Evolutionary conservation across 2,888 invertebrate genomes (phyloP).

Genomic region (Leptinotarsa juncta): DNA sequence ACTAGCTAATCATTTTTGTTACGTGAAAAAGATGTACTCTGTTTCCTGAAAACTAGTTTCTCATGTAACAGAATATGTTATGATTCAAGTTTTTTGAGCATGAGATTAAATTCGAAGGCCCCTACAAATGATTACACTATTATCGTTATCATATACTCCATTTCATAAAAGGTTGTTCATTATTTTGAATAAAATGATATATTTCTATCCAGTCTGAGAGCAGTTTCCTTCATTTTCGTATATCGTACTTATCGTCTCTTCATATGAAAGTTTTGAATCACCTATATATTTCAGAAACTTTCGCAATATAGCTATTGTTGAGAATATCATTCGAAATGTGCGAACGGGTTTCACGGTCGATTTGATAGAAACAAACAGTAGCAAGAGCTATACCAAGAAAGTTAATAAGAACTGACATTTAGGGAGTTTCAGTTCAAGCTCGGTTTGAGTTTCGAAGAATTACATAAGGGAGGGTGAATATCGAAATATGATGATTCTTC

Average conservation of each 20-base stretch:
- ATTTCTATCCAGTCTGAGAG: too few relatives aligned
- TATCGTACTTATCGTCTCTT: not conserved
- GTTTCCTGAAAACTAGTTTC: too few relatives aligned
- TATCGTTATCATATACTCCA: too few relatives aligned
- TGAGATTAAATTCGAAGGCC: too few relatives aligned
- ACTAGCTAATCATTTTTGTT: too few relatives aligned
- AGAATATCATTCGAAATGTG: conserved; percentile 8
- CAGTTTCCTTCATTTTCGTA: too few relatives aligned
- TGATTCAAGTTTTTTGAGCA: too few relatives aligned
- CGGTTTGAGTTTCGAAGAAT: not conserved
- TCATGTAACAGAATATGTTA: too few relatives aligned
- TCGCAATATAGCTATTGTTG: conserved; percentile 2
- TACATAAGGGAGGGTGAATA: not conserved
- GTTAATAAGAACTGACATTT: not conserved
- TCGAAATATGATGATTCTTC: not conserved
- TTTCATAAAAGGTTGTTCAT: too few relatives aligned
- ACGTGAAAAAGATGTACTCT: too few relatives aligned
- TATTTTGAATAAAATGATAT: too few relatives aligned
- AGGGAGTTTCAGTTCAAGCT: conserved; percentile 1
- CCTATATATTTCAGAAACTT: not conserved
- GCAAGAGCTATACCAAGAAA: not conserved
- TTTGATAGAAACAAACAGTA: conserved; percentile 4
- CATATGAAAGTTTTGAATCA: not conserved
- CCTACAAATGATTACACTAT: too few relatives aligned
- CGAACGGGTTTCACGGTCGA: conserved; percentile 4